Evolutionary conservation across 2,888 invertebrate species (phyloP), one percentile per base, ranked within the genome.

Genomic region (Eupithecia inturbata): DNA sequence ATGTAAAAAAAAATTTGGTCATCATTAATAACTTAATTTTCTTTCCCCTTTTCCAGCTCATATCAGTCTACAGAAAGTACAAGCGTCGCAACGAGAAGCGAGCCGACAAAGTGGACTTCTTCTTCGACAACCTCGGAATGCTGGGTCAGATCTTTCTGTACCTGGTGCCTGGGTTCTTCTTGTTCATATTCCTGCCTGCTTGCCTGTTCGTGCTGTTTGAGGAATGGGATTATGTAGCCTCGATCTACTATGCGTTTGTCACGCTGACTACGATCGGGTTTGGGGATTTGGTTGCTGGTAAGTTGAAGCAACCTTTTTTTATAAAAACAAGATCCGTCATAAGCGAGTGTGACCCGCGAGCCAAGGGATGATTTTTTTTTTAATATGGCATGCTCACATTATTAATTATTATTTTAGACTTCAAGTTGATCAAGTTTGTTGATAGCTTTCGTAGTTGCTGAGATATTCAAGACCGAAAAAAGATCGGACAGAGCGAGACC

Each of bases 221-320:
- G 92, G 96, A 95, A 1, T 98, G 98, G 98, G 95, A 96, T 12
- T 98, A 97, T 86, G 96, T 97, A 12, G 96, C 97, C 62, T 96
- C 98, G 0, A 95, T 98, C 62, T 98, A 98, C 88, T 98, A 97
- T 85, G 97, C 98, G 28, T 98, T 97, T 86, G 97, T 98, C 19
- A 97, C 98, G 0, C 95, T 97, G 16, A 97, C 98, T 3, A 98
- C 98, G 5, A 98, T 98, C 79, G 98, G 98, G 57, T 98, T 98
- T 89, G 98, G 98, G n/a, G 98, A 98, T 89, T 96, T 96, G 85
- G 98, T 98, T 41, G 98, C 98, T 89, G 97, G 97, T 97, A 91
- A 84, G 74, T 75, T 63, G 60, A 28, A 5, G 26, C 0, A 53
- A 22, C 53, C 10, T 6, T 14, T 14, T 28, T 60, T 26, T 57